Percentiles rank a stretch among this genome's conserved stretches.
phyloP scores from a whole-genome alignment of 1,140 invertebrate species.

The Halyomorpha halys region DNA sequence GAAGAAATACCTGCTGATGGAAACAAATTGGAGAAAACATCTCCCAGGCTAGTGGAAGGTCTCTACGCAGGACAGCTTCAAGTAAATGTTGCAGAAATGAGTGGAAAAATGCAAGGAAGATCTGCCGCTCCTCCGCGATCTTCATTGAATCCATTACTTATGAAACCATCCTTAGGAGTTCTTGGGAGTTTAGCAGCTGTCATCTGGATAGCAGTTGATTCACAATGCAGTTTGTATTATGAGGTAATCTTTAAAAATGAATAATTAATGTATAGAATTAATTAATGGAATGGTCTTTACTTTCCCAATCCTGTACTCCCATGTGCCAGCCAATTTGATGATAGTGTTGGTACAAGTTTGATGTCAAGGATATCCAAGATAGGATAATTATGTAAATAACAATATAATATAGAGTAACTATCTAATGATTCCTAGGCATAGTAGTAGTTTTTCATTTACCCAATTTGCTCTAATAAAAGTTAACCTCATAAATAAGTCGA shows the following conservation, averaged over 20 bases:
- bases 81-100: not conserved
- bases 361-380: no score
- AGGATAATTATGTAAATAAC: no score
- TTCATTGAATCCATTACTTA: not conserved
- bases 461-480: no score
- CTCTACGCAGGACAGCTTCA: not conserved
- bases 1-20: conserved; percentile 3
- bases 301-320: no score
- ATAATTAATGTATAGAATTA: no score
- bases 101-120: not conserved
- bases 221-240: conserved; percentile 71
- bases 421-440: no score
- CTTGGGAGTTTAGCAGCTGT: conserved; percentile 48
- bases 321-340: no score
- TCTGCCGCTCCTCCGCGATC: conserved; percentile 1
- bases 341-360: no score
- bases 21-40: conserved; percentile 1
- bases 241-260: conserved; percentile 38
- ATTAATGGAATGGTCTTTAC: no score
- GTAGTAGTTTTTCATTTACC: no score
- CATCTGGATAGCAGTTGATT: conserved; percentile 70
- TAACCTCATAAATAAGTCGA: no score
- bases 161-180: not conserved
- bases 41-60: conserved; percentile 3
- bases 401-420: no score